A percentile compares a stretch with the other conserved stretches of the same genome.
These are phyloP conservation scores for Sternarchorhynchus goeldii DNA, from an alignment of 2,797 vertebrate species.

Conservation along the genomic window DNA sequence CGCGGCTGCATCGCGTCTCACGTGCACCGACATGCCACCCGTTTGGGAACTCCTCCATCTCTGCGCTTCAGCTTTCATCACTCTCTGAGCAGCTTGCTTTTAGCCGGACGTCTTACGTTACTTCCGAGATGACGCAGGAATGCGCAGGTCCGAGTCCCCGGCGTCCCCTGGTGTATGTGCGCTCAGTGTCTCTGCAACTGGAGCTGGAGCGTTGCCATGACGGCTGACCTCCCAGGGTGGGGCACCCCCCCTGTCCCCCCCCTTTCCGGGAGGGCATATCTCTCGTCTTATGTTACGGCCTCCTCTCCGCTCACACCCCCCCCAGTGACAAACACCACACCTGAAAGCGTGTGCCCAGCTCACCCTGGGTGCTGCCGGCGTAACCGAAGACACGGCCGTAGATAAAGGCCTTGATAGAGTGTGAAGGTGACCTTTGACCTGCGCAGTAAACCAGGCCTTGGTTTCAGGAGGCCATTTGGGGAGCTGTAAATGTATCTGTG, in stretches of 20 bases:
- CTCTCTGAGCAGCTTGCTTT: not conserved
- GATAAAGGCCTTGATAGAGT: constrained; percentile 30
- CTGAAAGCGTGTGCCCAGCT: not conserved
- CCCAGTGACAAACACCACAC: not conserved
- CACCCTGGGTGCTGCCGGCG: constrained; percentile 10
- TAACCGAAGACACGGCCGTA: constrained; percentile 16
- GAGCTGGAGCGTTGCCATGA: constrained; percentile 32
- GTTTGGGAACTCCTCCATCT: too few species aligned
- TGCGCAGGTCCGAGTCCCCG: constrained; percentile 32
- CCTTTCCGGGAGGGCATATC: constrained; percentile 14
- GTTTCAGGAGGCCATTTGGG: constrained; percentile 14
- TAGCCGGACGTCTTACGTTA: not conserved
- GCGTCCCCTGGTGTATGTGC: constrained; percentile 26
- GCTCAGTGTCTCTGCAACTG: constrained; percentile 37
- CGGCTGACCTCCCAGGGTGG: constrained; percentile 41
- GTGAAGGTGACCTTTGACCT: constrained; percentile 39
- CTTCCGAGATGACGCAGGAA: constrained; percentile 11
- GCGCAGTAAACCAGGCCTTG: constrained; percentile 22
- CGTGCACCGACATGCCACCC: constrained; percentile 4
- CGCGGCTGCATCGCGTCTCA: constrained; percentile 15
- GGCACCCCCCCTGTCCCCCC: not conserved
- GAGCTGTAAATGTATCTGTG: constrained; percentile 24
- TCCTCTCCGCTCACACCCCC: constrained; percentile 4
- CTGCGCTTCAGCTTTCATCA: not conserved
- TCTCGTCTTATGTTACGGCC: constrained; percentile 19